A percentile compares a stretch with the other conserved stretches of the same genome.
phyloP scores from a whole-genome alignment of 2,888 invertebrate genomes.

The Volucella zonaria region DNA sequence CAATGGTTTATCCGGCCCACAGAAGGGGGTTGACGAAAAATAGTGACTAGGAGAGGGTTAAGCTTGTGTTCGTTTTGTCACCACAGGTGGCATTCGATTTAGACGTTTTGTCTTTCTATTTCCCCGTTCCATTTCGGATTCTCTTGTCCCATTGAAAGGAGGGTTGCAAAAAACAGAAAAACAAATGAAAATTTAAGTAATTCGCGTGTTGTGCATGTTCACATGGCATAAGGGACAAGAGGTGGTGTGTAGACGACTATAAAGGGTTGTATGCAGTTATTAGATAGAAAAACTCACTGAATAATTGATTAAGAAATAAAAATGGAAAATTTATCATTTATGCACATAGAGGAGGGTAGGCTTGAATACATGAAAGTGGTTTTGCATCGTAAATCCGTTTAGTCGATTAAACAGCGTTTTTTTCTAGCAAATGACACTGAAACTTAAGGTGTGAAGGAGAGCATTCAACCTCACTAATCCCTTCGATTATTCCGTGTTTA shows the following conservation, averaged over 20 bases:
- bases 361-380: background rate
- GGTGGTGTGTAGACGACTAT: conserved; percentile 4
- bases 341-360: background rate
- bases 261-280: conserved; percentile 6
- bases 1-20: conserved; percentile 36
- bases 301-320: conserved; percentile 55
- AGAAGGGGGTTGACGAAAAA: conserved; percentile 24
- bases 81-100: conserved; percentile 60
- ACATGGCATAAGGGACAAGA: conserved; percentile 47
- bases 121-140: conserved; percentile 5
- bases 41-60: background rate
- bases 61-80: conserved; percentile 64
- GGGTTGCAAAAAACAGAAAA: conserved; percentile 49
- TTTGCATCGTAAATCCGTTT: background rate
- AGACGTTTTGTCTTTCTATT: conserved; percentile 8
- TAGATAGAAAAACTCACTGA: conserved; percentile 44
- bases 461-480: no score
- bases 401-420: no score
- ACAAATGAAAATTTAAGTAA: conserved; percentile 30
- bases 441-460: no score
- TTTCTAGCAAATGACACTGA: no score
- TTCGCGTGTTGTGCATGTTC: conserved; percentile 56
- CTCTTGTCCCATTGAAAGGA: conserved; percentile 24
- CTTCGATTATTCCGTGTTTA: no score
- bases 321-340: conserved; percentile 22